Conservation (phyloP, 2,113 vertebrate genomes). For the Eurystomus gularis region DNA sequence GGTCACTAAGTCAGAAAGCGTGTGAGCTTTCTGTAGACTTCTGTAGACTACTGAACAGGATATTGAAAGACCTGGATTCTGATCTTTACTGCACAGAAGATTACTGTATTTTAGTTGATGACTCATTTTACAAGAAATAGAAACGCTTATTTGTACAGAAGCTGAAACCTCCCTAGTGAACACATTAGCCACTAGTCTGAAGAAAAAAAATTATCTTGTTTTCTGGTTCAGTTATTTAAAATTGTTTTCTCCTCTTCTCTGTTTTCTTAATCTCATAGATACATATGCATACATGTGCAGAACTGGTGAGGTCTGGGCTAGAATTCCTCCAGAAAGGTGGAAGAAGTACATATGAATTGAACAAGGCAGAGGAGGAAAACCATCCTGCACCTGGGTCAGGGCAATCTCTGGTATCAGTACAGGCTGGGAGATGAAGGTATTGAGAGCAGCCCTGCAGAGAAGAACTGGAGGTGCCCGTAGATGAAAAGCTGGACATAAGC, state of each 20-base stretch:
- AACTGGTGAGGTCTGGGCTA: background rate
- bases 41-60: background rate
- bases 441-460: no score
- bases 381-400: no score
- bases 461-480: no score
- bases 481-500: no score
- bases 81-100: background rate
- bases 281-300: background rate
- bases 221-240: background rate
- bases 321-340: background rate
- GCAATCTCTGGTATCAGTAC: no score
- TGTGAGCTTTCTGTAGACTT: no score
- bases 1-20: background rate
- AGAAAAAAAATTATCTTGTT: background rate
- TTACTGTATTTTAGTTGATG: background rate
- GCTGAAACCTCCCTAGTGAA: background rate
- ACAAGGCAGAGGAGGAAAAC: background rate
- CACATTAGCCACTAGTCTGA: background rate
- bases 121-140: background rate
- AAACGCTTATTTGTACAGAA: background rate
- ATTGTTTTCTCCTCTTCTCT: background rate
- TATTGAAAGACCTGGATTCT: background rate
- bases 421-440: no score
- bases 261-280: background rate
- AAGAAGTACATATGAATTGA: background rate